These are phyloP conservation scores for Stenoptilia bipunctidactyla DNA, from an alignment of 2,888 invertebrate genomes.

Conservation along the genomic window DNA sequence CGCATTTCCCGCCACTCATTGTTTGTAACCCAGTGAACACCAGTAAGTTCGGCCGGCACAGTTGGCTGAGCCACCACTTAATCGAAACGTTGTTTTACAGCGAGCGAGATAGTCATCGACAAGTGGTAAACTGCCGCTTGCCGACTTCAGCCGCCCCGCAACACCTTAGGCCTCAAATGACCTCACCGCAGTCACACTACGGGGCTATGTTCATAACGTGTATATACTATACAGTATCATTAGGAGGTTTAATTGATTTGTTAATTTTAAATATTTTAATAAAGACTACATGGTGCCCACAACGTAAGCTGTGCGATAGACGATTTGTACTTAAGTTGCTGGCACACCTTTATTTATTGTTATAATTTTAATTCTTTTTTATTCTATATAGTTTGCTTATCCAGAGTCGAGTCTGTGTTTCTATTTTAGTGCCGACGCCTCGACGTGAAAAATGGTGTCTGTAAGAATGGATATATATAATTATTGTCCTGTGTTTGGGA, in stretches of 20 bases:
- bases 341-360: constrained; percentile 66
- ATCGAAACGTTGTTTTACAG: constrained; percentile 73
- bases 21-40: constrained; percentile 70
- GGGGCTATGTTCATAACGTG: constrained; percentile 68
- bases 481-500: constrained; percentile 65
- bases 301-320: constrained; percentile 66
- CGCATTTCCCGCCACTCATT: constrained; percentile 69
- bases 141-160: constrained; percentile 17
- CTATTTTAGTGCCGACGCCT: constrained; percentile 67
- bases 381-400: constrained; percentile 62
- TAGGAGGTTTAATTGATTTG: constrained; percentile 49
- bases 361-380: constrained; percentile 59
- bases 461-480: constrained; percentile 60
- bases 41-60: constrained; percentile 57
- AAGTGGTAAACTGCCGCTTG: constrained; percentile 69
- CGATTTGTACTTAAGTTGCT: constrained; percentile 69
- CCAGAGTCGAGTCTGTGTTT: constrained; percentile 66
- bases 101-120: constrained; percentile 79
- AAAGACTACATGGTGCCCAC: constrained; percentile 71
- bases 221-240: constrained; percentile 65
- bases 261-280: constrained; percentile 45
- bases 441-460: constrained; percentile 71
- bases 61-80: constrained; percentile 45
- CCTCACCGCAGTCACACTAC: constrained; percentile 40
- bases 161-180: constrained; percentile 24